These are phyloP conservation scores for Todus mexicanus DNA, from an alignment of 2,797 vertebrate species.

Conservation along the genomic window DNA sequence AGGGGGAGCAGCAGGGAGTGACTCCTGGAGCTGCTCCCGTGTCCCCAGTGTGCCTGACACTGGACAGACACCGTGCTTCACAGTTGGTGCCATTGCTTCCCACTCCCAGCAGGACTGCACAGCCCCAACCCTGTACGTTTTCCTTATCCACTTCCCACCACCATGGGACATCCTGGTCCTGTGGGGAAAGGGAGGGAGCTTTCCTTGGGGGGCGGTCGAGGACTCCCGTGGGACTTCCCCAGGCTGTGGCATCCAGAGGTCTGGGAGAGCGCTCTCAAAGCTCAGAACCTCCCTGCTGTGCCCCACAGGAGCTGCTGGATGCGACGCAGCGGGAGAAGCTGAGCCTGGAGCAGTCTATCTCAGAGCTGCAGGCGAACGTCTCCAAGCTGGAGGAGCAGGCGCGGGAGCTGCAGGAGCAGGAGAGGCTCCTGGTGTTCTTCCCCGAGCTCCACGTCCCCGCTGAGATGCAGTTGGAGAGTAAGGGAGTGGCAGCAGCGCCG, in stretches of 20 bases:
- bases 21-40: neutral
- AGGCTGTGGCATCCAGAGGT: fast-evolving
- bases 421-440: too few relatives aligned
- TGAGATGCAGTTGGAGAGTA: conserved; percentile 78
- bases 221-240: too few relatives aligned
- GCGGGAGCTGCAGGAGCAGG: too few relatives aligned
- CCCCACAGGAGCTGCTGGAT: conserved; percentile 71
- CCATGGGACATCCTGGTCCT: neutral
- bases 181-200: neutral
- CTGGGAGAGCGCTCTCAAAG: neutral
- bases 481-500: neutral
- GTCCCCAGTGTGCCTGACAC: neutral
- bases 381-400: too few relatives aligned
- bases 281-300: neutral
- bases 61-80: fast-evolving
- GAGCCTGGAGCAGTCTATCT: conserved; percentile 11
- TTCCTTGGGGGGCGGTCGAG: neutral
- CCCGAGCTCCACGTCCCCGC: too few relatives aligned
- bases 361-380: too few relatives aligned
- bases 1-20: neutral
- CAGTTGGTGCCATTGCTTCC: neutral
- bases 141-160: neutral
- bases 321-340: conserved; percentile 77
- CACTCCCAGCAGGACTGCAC: neutral
- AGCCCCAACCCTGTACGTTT: neutral